Conservation (phyloP, 2,797 vertebrate genomes). For the Lepilemur ruficaudatus region DNA sequence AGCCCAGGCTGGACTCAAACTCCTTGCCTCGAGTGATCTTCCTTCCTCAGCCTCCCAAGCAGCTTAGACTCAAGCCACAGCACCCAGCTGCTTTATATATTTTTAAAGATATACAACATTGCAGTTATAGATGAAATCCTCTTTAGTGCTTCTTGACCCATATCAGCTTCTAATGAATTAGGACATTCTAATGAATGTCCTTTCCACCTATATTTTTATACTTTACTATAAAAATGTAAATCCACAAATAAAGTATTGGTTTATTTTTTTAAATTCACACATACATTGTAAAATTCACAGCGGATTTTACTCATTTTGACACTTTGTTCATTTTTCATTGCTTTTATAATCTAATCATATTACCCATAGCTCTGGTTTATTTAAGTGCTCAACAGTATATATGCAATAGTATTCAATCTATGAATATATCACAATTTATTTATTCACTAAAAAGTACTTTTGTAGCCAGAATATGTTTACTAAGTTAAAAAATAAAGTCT, state of each 20-base stretch:
- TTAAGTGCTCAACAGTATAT: not conserved
- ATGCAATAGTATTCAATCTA: not conserved
- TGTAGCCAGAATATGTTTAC: not conserved
- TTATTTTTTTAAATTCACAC: not conserved
- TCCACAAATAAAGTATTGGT: not conserved
- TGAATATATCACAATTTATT: not conserved
- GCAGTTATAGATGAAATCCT: not conserved
- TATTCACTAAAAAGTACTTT: not conserved
- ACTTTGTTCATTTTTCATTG: slow-evolving; percentile 5
- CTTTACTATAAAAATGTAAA: slow-evolving; percentile 2
- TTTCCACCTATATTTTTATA: not conserved
- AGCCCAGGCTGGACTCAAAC: not conserved
- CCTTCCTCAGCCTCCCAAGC: not conserved
- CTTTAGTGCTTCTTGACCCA: not conserved
- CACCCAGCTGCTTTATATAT: not conserved
- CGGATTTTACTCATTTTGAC: slow-evolving; percentile 26
- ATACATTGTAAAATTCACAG: not conserved
- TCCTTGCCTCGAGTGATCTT: not conserved
- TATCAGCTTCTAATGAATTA: not conserved
- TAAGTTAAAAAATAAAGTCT: slow-evolving; percentile 13
- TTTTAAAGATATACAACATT: slow-evolving; percentile 19
- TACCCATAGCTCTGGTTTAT: not conserved
- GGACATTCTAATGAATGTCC: too few species aligned
- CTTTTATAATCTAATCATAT: not conserved
- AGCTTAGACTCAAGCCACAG: not conserved